Percentiles rank a stretch among this genome's conserved stretches.
Evolutionary conservation across 2,113 vertebrate species (phyloP).

Genomic region (Mirounga angustirostris): DNA sequence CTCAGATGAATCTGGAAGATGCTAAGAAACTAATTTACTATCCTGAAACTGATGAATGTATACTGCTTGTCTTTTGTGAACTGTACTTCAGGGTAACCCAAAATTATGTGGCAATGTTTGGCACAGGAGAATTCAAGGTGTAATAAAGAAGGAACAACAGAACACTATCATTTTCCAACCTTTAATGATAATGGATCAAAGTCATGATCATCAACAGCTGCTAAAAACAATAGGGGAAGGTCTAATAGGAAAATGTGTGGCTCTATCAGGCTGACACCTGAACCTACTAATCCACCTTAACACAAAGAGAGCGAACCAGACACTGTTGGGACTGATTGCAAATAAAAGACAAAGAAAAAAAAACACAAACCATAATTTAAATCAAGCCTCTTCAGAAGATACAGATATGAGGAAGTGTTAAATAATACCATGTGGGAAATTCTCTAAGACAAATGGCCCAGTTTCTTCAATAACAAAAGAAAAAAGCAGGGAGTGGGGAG

Average conservation of each 20-base stretch:
- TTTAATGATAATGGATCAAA: not conserved
- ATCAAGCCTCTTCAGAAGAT: not conserved
- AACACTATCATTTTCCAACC: not conserved
- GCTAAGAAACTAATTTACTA: slow-evolving; percentile 4
- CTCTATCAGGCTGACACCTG: not conserved
- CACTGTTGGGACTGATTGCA: not conserved
- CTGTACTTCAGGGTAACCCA: not conserved
- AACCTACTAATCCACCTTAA: not conserved
- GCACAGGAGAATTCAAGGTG: not conserved
- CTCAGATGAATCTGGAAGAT: not conserved
- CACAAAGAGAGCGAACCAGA: not conserved
- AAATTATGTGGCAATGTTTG: not conserved
- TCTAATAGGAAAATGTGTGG: not conserved
- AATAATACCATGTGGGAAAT: not conserved
- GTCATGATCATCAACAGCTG: not conserved
- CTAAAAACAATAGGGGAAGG: not conserved
- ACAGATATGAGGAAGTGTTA: not conserved
- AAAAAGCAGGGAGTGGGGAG: not conserved
- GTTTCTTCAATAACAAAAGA: not conserved
- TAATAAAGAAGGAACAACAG: not conserved
- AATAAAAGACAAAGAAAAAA: not conserved
- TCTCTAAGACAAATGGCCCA: not conserved
- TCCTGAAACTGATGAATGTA: slow-evolving; percentile 1
- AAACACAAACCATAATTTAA: not conserved
- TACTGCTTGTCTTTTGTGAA: not conserved